Conservation (phyloP, 2,888 invertebrate species). For the Cartodere bifasciata region DNA sequence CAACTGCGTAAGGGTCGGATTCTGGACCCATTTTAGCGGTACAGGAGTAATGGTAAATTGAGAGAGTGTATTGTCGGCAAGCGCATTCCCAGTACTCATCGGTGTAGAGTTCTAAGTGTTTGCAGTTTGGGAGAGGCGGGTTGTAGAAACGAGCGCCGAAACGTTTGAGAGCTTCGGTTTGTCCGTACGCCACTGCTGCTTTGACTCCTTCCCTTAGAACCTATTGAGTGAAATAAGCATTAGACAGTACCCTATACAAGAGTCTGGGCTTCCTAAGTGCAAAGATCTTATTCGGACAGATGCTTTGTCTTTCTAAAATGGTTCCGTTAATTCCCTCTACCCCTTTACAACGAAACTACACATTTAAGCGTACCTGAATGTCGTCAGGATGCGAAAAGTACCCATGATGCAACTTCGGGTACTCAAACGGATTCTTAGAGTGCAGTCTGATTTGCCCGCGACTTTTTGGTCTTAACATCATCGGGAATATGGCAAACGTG, state of each 20-base stretch:
- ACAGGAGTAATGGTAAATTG: constrained; percentile 76
- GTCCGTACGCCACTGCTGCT: constrained; percentile 66
- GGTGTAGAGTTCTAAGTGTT: constrained; percentile 60
- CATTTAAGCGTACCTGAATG: constrained; percentile 62
- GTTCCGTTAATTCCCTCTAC: no score
- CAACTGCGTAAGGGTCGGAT: constrained; percentile 65
- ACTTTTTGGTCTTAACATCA: constrained; percentile 82
- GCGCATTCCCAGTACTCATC: constrained; percentile 83
- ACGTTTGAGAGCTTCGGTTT: constrained; percentile 63
- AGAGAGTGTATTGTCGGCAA: constrained; percentile 74
- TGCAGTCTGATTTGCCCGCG: constrained; percentile 58
- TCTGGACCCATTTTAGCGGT: constrained; percentile 76
- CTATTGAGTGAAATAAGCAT: no score
- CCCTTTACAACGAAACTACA: no score
- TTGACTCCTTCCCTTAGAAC: constrained; percentile 77
- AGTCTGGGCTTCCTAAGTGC: no score
- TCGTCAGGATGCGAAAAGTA: constrained; percentile 82
- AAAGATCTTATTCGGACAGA: no score
- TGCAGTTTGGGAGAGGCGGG: constrained; percentile 69
- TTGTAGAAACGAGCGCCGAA: constrained; percentile 68
- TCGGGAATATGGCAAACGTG: constrained; percentile 72
- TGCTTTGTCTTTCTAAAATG: no score
- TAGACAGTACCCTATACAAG: no score
- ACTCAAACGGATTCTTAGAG: constrained; percentile 53
- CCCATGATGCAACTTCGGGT: constrained; percentile 83